A percentile compares a stretch with the other conserved stretches of the same genome.
These are phyloP conservation scores for Caenorhabditis sulstoni DNA, from an alignment of 2,888 invertebrate species.

Conservation along the genomic window DNA sequence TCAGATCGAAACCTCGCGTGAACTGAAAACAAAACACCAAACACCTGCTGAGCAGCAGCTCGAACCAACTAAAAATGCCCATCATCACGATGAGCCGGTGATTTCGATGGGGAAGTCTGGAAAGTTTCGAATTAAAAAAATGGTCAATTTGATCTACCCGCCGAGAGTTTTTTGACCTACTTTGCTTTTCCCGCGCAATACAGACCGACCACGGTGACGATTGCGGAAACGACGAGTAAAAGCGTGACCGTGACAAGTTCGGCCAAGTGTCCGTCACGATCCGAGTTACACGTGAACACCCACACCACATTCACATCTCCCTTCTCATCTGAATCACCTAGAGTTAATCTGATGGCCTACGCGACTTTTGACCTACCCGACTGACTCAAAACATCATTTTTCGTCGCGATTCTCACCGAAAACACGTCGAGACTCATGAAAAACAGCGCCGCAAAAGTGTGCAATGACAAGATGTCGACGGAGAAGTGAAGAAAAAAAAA, in stretches of 20 bases:
- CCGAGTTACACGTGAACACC: slow-evolving; percentile 50
- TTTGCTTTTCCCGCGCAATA: slow-evolving; percentile 21
- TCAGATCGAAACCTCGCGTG: neutral
- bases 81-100: slow-evolving; percentile 20
- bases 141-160: neutral
- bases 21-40: slow-evolving; percentile 34
- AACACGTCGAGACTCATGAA: slow-evolving; percentile 2
- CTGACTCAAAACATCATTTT: slow-evolving; percentile 29
- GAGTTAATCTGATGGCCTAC: too few species aligned
- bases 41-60: slow-evolving; percentile 32
- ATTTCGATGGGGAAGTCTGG: slow-evolving; percentile 37
- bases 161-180: too few species aligned
- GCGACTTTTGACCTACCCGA: neutral
- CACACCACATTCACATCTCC: slow-evolving; percentile 38
- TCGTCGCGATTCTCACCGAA: slow-evolving; percentile 30
- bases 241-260: slow-evolving; percentile 24
- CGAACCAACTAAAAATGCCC: slow-evolving; percentile 26
- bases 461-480: neutral
- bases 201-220: slow-evolving; percentile 22
- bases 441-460: neutral
- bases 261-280: neutral
- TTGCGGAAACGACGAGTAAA: slow-evolving; percentile 1
- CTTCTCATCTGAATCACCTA: slow-evolving; percentile 15
- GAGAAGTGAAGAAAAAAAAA: neutral
- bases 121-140: neutral